phyloP scores from a whole-genome alignment of 2,888 invertebrate species.

The Chalcosyrphus nemorum region DNA sequence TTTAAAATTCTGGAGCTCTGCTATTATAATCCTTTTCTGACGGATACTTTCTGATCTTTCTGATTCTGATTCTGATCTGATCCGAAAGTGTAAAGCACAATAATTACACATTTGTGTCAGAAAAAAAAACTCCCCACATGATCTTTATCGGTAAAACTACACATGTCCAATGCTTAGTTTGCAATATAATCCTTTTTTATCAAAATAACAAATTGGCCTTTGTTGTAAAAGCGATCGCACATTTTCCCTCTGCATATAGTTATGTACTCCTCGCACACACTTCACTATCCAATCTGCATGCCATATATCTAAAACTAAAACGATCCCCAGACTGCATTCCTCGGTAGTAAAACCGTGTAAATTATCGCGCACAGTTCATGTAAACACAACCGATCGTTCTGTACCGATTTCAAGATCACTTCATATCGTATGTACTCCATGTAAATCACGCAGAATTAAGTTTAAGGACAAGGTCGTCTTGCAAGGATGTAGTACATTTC shows the following conservation, averaged over 20 bases:
- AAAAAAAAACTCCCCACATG: too few relatives aligned
- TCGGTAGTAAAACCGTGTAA: neutral
- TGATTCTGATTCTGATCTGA: too few relatives aligned
- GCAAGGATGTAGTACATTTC: neutral
- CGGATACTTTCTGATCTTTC: too few relatives aligned
- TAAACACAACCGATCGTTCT: neutral
- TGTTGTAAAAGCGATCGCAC: too few relatives aligned
- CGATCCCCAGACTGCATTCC: neutral
- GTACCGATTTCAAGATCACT: conserved; percentile 20
- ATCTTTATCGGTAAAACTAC: too few relatives aligned
- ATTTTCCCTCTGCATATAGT: neutral
- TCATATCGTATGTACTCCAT: neutral
- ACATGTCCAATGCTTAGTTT: too few relatives aligned
- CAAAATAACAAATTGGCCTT: neutral
- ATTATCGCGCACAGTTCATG: neutral
- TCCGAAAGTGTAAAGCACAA: too few relatives aligned
- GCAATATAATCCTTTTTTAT: too few relatives aligned
- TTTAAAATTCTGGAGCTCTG: too few relatives aligned
- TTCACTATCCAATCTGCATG: neutral
- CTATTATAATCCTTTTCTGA: too few relatives aligned
- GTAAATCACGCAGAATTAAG: neutral
- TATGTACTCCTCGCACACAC: neutral
- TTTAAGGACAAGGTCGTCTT: conserved; percentile 41
- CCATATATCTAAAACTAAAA: neutral
- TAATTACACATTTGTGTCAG: too few relatives aligned